Percentiles rank a stretch among this genome's conserved stretches.
Conservation (phyloP, 2,888 invertebrate species). For the Dolichopus griseipennis region DNA sequence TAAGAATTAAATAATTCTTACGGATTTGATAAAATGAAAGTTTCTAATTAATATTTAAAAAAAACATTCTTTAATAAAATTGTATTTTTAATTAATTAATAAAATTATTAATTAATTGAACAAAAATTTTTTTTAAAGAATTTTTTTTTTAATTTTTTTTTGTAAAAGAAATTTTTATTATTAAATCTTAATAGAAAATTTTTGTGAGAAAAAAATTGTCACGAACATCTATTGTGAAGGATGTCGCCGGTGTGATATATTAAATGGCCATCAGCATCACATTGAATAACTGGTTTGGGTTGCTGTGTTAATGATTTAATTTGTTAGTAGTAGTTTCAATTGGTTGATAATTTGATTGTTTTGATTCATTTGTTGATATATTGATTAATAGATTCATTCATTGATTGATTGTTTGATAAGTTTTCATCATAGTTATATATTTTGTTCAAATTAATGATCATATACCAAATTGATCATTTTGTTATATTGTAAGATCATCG, state of each 20-base stretch:
- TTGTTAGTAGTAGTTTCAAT: slow-evolving; percentile 14
- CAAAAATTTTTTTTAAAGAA: no score
- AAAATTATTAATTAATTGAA: no score
- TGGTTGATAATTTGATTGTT: not conserved
- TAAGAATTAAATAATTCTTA: no score
- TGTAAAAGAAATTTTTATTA: slow-evolving; percentile 22
- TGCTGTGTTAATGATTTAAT: slow-evolving; percentile 31
- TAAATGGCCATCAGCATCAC: slow-evolving; percentile 99
- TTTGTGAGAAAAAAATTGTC: slow-evolving; percentile 52
- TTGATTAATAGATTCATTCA: no score
- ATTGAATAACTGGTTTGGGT: slow-evolving; percentile 79
- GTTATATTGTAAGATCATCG: no score
- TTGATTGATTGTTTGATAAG: no score
- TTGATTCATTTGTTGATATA: no score
- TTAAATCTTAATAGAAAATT: slow-evolving; percentile 16
- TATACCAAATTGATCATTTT: no score
- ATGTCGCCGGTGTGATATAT: slow-evolving; percentile 98
- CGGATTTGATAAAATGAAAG: not conserved
- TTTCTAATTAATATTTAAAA: not conserved
- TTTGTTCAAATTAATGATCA: no score
- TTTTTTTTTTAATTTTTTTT: not conserved
- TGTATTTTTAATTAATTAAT: no score
- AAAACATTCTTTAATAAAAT: not conserved
- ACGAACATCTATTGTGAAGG: slow-evolving; percentile 99
- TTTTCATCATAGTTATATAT: no score